Conservation (phyloP, 2,797 vertebrate genomes). For the Sandelia bainsii region DNA sequence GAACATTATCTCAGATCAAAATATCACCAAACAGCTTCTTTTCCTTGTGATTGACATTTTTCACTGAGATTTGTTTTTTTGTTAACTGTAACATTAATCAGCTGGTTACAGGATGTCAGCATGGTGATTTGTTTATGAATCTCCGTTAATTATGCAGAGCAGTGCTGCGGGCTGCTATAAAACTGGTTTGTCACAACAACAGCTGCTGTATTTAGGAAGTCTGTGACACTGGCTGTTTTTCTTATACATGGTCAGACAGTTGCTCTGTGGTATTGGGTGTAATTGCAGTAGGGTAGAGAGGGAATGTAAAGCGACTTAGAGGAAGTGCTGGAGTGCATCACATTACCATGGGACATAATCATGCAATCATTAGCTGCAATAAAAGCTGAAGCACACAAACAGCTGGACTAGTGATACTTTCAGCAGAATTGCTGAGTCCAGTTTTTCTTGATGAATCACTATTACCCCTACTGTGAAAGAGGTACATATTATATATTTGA, state of each 20-base stretch:
- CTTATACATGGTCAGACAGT: conserved; percentile 60
- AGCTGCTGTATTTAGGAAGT: conserved; percentile 59
- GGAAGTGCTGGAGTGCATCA: conserved; percentile 70
- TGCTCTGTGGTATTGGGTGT: conserved; percentile 64
- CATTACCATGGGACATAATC: conserved; percentile 61
- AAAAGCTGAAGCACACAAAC: conserved; percentile 24
- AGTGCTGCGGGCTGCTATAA: conserved; percentile 49
- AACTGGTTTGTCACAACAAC: conserved; percentile 57
- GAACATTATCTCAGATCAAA: background rate
- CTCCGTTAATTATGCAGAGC: conserved; percentile 53
- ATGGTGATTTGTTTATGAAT: conserved; percentile 50
- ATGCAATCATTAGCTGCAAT: conserved; percentile 32
- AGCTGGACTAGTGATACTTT: conserved; percentile 13
- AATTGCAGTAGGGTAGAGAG: conserved; percentile 59
- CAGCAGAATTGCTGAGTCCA: conserved; percentile 34
- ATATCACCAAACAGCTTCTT: background rate
- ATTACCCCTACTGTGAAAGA: conserved; percentile 56
- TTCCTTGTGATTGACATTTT: conserved; percentile 3
- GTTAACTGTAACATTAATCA: conserved; percentile 15
- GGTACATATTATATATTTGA: conserved; percentile 58
- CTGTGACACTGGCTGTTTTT: conserved; percentile 41
- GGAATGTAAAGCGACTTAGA: conserved; percentile 63
- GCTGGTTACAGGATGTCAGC: conserved; percentile 29
- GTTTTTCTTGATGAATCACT: conserved; percentile 41
- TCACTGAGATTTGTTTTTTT: background rate